A percentile compares a stretch with the other conserved stretches of the same genome.
phyloP scores from a whole-genome alignment of 2,797 vertebrate genomes.

The Bradypodion pumilum region DNA sequence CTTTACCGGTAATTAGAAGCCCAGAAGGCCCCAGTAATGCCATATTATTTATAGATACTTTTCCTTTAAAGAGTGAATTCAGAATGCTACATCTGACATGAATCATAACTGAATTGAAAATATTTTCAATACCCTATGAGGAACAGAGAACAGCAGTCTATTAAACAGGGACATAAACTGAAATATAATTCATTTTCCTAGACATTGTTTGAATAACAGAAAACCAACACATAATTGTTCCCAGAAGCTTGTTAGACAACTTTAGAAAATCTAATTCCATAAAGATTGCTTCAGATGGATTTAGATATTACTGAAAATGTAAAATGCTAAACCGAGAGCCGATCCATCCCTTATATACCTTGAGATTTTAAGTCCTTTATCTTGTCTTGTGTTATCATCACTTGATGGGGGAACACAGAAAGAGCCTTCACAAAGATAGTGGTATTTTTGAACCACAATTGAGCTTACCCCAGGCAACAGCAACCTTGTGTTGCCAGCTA shows the following conservation, averaged over 20 bases:
- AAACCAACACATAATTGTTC: background rate
- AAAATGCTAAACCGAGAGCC: background rate
- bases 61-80: constrained; percentile 39
- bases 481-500: too few species aligned
- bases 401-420: too few species aligned
- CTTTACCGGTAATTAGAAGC: constrained; percentile 51
- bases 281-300: background rate
- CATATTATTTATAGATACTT: constrained; percentile 24
- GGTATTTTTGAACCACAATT: too few species aligned
- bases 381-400: background rate
- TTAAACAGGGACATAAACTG: constrained; percentile 9
- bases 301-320: background rate
- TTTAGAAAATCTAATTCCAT: background rate
- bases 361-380: too few species aligned
- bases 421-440: too few species aligned
- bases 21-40: constrained; percentile 39
- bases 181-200: constrained; percentile 13
- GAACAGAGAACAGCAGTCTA: background rate
- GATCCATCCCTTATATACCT: too few species aligned
- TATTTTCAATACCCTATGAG: background rate
- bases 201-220: background rate
- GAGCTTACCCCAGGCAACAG: too few species aligned
- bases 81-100: constrained; percentile 24
- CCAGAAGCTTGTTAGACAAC: background rate
- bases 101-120: constrained; percentile 15